Percentiles rank a stretch among this genome's conserved stretches.
These are phyloP conservation scores for Noctua janthe DNA, from an alignment of 2,888 invertebrate species.

Conservation along the genomic window DNA sequence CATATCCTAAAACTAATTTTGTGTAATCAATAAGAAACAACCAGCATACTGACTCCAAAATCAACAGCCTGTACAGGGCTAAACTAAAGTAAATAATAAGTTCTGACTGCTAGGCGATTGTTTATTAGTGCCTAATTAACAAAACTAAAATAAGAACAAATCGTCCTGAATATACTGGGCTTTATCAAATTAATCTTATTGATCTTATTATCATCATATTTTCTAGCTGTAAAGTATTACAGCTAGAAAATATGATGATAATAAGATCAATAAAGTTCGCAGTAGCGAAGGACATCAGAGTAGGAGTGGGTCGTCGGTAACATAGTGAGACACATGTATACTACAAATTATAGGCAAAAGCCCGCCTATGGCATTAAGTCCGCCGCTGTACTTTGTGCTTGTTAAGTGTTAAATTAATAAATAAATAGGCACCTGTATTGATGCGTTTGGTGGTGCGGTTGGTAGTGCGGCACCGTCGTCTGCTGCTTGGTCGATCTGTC, in stretches of 20 bases:
- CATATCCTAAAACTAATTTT: too few relatives aligned
- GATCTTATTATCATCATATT: neutral
- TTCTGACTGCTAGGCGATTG: neutral
- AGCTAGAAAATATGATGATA: too few relatives aligned
- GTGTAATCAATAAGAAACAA: neutral
- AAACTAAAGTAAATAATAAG: neutral
- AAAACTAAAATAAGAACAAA: neutral
- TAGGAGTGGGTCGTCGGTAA: neutral
- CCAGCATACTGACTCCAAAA: neutral
- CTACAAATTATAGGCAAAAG: neutral
- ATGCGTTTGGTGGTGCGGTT: conserved; percentile 87
- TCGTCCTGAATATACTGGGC: neutral
- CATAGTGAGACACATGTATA: neutral
- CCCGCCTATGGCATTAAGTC: too few relatives aligned
- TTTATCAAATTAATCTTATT: neutral
- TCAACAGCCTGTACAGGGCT: neutral
- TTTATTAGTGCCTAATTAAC: neutral
- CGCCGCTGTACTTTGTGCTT: too few relatives aligned
- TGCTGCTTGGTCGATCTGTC: conserved; percentile 88
- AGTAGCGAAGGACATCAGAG: neutral
- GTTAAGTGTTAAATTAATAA: too few relatives aligned
- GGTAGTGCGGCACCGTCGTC: conserved; percentile 86
- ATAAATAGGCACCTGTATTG: conserved; percentile 84
- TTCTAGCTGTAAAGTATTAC: neutral
- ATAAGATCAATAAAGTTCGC: too few relatives aligned